Percentiles rank a stretch among this genome's conserved stretches.
phyloP scores from a whole-genome alignment of 30 jellyfish, hydroid and myxozoan species.

The Nemopilema nomurai region DNA sequence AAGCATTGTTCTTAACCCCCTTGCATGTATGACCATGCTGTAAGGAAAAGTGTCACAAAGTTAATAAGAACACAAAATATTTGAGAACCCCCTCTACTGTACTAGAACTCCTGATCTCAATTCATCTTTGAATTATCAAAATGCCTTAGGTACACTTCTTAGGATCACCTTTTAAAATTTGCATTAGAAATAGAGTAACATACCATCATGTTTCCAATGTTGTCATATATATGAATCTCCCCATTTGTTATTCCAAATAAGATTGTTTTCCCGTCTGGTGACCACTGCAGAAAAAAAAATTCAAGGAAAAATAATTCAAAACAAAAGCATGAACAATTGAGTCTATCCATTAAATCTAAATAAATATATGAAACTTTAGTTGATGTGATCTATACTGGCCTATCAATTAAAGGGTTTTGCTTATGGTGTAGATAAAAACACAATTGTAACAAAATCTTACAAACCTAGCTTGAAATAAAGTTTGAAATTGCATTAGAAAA shows the following conservation, averaged over 20 bases:
- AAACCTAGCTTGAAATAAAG: neutral
- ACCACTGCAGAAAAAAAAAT: slow-evolving; percentile 69
- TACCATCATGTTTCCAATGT: slow-evolving; percentile 87
- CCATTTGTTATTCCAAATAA: slow-evolving; percentile 88
- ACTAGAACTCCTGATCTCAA: no score
- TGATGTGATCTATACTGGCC: no score
- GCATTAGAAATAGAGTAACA: neutral
- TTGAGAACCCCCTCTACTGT: no score
- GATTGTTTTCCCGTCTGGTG: slow-evolving; percentile 93
- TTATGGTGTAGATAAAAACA: neutral
- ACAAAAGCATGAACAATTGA: neutral
- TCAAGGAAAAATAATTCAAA: neutral
- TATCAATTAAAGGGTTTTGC: neutral
- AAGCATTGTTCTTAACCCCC: neutral
- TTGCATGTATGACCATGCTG: neutral
- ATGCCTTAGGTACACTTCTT: no score
- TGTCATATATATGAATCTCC: slow-evolving; percentile 87
- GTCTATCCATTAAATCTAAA: neutral
- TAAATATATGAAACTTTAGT: no score
- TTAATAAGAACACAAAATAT: no score
- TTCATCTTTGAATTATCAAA: no score
- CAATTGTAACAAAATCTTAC: neutral
- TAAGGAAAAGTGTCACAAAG: no score
- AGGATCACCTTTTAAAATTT: no score
- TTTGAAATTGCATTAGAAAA: neutral